phyloP scores from a whole-genome alignment of 1,140 invertebrate species.

The Drosophila sp. region DNA sequence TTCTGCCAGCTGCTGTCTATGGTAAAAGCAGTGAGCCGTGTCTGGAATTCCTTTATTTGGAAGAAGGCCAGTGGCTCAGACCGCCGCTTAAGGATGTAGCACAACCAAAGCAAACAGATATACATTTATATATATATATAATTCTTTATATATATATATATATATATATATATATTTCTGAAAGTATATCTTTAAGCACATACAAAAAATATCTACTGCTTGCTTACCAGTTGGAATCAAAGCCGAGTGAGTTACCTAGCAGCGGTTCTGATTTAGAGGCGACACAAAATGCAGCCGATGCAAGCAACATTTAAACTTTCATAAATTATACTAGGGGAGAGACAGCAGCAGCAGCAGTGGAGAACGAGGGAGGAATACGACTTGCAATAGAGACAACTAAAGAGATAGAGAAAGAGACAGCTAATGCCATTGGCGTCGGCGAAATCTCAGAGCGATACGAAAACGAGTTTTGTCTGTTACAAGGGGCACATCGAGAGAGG shows the following conservation, averaged over 20 bases:
- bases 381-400: conserved; percentile 12
- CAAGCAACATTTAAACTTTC: conserved; percentile 75
- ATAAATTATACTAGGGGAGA: conserved; percentile 66
- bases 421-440: conserved; percentile 51
- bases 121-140: conserved; percentile 19
- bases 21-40: conserved; percentile 36
- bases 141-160: neutral
- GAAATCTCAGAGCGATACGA: conserved; percentile 58
- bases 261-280: conserved; percentile 77
- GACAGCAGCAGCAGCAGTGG: neutral
- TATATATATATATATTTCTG: conserved; percentile 11
- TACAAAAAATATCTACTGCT: conserved; percentile 79
- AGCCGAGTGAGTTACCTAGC: conserved; percentile 55
- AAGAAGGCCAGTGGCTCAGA: conserved; percentile 76
- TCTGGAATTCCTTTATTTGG: conserved; percentile 56
- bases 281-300: conserved; percentile 68
- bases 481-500: neutral
- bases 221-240: conserved; percentile 67
- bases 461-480: conserved; percentile 59
- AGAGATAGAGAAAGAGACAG: conserved; percentile 42
- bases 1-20: conserved; percentile 53
- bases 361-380: conserved; percentile 1
- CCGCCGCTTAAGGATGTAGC: conserved; percentile 64
- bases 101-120: conserved; percentile 17
- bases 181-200: conserved; percentile 47